Percentiles rank a stretch among this genome's conserved stretches.
phyloP scores from a whole-genome alignment of 2,797 vertebrate species.

The Anabas testudineus region DNA sequence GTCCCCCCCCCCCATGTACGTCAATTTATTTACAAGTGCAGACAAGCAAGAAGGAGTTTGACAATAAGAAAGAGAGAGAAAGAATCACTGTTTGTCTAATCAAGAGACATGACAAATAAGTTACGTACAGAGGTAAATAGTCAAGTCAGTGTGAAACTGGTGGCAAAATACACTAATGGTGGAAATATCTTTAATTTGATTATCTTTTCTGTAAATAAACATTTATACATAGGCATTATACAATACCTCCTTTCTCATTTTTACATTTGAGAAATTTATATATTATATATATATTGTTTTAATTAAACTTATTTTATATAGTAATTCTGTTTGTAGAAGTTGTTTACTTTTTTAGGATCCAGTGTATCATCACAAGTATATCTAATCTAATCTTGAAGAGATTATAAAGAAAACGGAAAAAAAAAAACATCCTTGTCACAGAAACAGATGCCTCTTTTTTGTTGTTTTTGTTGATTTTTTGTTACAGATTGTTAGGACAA shows the following conservation, averaged over 20 bases:
- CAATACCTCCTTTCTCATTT: neutral
- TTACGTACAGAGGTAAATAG: neutral
- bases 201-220: too few species aligned
- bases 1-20: conserved; percentile 30
- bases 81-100: conserved; percentile 4
- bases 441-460: neutral
- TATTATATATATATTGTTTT: neutral
- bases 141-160: neutral
- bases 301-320: neutral
- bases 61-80: neutral
- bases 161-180: conserved; percentile 12
- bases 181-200: neutral
- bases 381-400: neutral
- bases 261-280: neutral
- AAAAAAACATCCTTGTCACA: neutral
- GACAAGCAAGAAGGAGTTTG: neutral
- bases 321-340: neutral
- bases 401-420: neutral
- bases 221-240: neutral
- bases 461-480: neutral
- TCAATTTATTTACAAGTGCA: conserved; percentile 45
- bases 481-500: neutral
- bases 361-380: neutral
- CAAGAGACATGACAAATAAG: neutral
- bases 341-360: neutral